Base-by-base conservation (phyloP, 2,113 vertebrate species). In the Pituophis catenifer region DNA sequence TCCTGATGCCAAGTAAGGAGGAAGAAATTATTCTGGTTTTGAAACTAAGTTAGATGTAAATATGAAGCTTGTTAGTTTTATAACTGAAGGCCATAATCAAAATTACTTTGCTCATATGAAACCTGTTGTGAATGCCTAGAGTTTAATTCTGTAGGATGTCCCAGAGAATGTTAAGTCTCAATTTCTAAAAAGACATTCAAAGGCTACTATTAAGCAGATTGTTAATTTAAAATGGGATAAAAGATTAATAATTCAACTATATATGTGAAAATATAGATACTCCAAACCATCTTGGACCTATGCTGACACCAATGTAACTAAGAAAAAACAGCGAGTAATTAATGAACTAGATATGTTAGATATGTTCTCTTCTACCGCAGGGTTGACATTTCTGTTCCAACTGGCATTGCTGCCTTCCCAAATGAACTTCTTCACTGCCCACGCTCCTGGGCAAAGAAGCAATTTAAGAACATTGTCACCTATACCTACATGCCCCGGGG, bases 321-420 rank as follows among this genome's bases (percentile, higher is more conserved):
- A 89, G n/a, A n/a, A 15, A 85, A 90, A 58, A 24, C 19, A 26
- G 26, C 15, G 11, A 13, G 55, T 89, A 81, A 81, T 81, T 26
- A 57, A 48, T 59, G 54, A 65, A 2, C 33, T 70, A 11, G 59
- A 29, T 62, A 62, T 62, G 26, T 86, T 5, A 23, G 26, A 10
- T 53, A 8, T n/a, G 17, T 89, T n/a, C 1, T 44, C 94, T 93
- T 81, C 1, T 93, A 93, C 95, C 54, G 96, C 44, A 99, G 98
- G 96, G 65, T 94, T 1, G 91, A 55, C 0, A 90, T 99, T 0
- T 86, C 96, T 0, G 98, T 99, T 26, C 98, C 98, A 8, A 98
- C 98, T 12, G 98, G 98, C 19, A 24, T 98, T 81, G 98, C 98
- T 44, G 98, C 98, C 1, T 99, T 98, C 95, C 98, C 98, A 2